Conservation (phyloP, 2,888 invertebrate genomes). For the Bombylius major region DNA sequence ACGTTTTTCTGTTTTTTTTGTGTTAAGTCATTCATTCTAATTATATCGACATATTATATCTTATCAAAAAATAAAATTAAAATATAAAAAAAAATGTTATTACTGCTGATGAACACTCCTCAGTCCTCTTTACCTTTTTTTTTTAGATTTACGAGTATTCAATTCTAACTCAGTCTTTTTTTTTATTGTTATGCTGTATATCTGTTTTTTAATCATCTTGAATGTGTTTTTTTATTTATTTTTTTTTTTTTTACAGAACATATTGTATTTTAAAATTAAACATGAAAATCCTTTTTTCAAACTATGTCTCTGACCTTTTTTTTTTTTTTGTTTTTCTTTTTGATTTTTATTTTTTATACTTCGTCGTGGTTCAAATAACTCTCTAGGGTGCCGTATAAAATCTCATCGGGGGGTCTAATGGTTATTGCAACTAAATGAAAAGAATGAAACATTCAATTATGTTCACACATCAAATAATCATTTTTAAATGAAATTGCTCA, state of each 20-base stretch:
- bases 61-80: neutral
- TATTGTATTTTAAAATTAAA: neutral
- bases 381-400: neutral
- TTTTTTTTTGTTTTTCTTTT: neutral
- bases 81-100: neutral
- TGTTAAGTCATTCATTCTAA: neutral
- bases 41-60: neutral
- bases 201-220: no score
- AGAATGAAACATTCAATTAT: neutral
- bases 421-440: neutral
- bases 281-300: constrained; percentile 9
- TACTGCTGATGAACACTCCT: no score
- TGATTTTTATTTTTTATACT: neutral
- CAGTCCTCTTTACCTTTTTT: neutral
- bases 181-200: no score
- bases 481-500: no score
- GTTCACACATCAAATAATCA: neutral
- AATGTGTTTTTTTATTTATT: no score
- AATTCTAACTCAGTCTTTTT: no score
- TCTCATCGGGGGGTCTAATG: neutral
- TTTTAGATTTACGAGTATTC: neutral
- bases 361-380: neutral
- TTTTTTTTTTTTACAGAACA: no score
- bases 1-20: neutral
- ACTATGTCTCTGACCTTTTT: neutral